Percentiles rank a stretch among this genome's conserved stretches.
Evolutionary conservation across 2,113 vertebrate species (phyloP).

Genomic region (Phainopepla nitens): DNA sequence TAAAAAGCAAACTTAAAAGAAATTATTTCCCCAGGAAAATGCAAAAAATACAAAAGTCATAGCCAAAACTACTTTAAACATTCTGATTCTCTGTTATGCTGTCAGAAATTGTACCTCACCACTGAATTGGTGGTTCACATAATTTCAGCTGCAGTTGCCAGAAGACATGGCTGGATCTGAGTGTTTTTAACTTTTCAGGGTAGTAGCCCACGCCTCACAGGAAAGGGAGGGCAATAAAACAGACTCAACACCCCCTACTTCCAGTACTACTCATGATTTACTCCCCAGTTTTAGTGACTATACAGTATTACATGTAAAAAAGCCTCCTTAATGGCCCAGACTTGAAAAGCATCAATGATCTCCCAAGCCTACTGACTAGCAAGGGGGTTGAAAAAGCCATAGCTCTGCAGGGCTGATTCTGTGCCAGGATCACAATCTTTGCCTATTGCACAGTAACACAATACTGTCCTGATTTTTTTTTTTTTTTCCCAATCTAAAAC

Average conservation of each 20-base stretch:
- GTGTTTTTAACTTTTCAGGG: not conserved
- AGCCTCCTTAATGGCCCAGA: not conserved
- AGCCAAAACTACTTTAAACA: not conserved
- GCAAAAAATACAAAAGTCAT: not conserved
- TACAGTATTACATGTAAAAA: not conserved
- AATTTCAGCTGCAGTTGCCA: not conserved
- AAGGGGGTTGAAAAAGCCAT: not conserved
- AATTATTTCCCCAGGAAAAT: not conserved
- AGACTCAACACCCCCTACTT: not conserved
- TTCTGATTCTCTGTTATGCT: not conserved
- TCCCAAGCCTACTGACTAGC: not conserved
- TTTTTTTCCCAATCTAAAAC: not conserved
- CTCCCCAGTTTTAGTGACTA: not conserved
- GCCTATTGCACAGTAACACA: not conserved
- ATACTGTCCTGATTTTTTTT: not conserved
- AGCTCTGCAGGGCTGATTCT: not conserved
- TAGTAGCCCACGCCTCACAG: not conserved
- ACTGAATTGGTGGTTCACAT: not conserved
- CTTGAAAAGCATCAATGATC: not conserved
- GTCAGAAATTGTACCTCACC: not conserved
- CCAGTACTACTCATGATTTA: not conserved
- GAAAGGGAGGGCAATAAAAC: not conserved
- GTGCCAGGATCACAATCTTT: not conserved
- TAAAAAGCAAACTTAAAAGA: conserved; percentile 13
- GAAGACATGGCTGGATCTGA: not conserved